Conservation (phyloP, 2,113 vertebrate genomes). For the Myxocyprinus asiaticus region DNA sequence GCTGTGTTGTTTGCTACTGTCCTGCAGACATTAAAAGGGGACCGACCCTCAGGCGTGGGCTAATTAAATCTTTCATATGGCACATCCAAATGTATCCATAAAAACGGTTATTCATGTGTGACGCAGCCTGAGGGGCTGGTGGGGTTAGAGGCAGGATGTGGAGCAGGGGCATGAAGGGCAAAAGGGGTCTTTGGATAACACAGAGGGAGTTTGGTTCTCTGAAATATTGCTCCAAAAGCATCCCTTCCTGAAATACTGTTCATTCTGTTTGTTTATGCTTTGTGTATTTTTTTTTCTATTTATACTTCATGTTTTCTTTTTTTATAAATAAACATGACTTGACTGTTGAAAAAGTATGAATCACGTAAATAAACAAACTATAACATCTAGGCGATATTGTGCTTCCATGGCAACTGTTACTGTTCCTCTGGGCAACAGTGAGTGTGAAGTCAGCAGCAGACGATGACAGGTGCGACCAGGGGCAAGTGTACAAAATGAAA, state of each 20-base stretch:
- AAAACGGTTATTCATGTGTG: constrained; percentile 61
- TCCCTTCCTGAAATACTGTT: too few species aligned
- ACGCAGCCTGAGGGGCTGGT: constrained; percentile 46
- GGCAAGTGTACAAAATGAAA: constrained; percentile 30
- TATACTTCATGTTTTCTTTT: neutral
- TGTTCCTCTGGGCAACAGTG: constrained; percentile 45
- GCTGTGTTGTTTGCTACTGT: neutral
- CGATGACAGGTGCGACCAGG: constrained; percentile 44
- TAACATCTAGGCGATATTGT: neutral
- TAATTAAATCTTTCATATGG: constrained; percentile 76
- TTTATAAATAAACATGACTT: neutral
- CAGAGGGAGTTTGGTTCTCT: too few species aligned
- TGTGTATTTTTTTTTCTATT: neutral
- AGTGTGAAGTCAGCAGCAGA: constrained; percentile 44
- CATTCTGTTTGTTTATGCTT: too few species aligned
- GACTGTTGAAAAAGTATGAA: neutral
- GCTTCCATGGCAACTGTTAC: constrained; percentile 51
- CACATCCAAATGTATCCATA: constrained; percentile 61
- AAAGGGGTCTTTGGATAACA: neutral
- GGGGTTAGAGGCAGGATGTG: constrained; percentile 12
- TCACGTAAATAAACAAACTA: constrained; percentile 47
- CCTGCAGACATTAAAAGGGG: neutral
- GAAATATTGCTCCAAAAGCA: too few species aligned
- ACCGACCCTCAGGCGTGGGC: constrained; percentile 54
- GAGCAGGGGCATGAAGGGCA: neutral